These are phyloP conservation scores for Neosilurus hyrtlii DNA, from an alignment of 2,797 vertebrate species.

Conservation along the genomic window DNA sequence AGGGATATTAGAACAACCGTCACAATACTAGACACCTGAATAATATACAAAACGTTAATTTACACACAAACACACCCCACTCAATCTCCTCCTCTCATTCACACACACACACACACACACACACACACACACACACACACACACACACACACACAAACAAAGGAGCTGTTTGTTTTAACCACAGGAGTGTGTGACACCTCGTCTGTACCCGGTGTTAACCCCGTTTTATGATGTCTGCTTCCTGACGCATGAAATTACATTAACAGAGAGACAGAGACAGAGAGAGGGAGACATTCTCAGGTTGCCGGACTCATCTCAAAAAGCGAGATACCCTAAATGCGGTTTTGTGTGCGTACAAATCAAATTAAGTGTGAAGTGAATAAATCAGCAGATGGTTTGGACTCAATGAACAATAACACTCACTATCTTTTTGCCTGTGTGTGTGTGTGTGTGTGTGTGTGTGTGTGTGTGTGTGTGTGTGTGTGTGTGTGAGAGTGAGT, in stretches of 20 bases:
- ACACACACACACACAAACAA: constrained; percentile 28
- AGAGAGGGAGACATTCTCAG: constrained; percentile 75
- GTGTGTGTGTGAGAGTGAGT: too few relatives aligned
- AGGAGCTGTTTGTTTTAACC: constrained; percentile 67
- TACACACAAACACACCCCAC: constrained; percentile 64
- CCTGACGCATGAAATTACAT: constrained; percentile 70
- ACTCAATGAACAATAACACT: constrained; percentile 61
- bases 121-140: constrained; percentile 49
- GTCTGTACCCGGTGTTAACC: constrained; percentile 74
- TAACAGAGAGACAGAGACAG: constrained; percentile 72
- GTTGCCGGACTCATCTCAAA: constrained; percentile 55
- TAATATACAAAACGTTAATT: constrained; percentile 46
- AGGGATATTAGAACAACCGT: neutral
- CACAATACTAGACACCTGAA: constrained; percentile 4
- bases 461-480: too few relatives aligned
- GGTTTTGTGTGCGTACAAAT: constrained; percentile 45
- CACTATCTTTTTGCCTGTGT: constrained; percentile 57
- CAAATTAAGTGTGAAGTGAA: constrained; percentile 62
- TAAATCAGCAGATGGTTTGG: constrained; percentile 58
- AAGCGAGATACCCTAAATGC: constrained; percentile 60
- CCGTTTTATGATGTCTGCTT: constrained; percentile 70
- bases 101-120: constrained; percentile 26
- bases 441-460: constrained; percentile 15
- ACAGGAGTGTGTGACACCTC: constrained; percentile 71
- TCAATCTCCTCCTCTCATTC: constrained; percentile 62